A percentile compares a stretch with the other conserved stretches of the same genome.
Conservation (phyloP, 2,113 vertebrate species). For the Halcyon senegalensis region DNA sequence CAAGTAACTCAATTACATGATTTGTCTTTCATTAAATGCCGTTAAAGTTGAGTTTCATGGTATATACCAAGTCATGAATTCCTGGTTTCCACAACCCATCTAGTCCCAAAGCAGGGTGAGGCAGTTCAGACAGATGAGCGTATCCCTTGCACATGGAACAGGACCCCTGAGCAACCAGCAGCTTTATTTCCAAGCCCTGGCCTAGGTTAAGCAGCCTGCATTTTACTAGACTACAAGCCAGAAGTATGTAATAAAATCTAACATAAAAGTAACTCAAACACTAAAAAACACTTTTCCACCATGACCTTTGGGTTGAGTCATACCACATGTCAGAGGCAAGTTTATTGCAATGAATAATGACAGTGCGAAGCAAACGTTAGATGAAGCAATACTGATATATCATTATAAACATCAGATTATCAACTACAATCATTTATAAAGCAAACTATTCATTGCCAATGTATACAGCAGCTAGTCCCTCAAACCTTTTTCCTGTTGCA, state of each 20-base stretch:
- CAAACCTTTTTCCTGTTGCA: neutral
- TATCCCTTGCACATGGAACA: neutral
- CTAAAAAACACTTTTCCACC: neutral
- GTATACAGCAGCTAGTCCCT: neutral
- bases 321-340: neutral
- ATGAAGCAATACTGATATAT: neutral
- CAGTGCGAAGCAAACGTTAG: neutral
- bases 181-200: neutral
- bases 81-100: neutral
- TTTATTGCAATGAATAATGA: neutral
- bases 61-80: neutral
- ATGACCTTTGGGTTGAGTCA: conserved; percentile 20
- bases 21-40: neutral
- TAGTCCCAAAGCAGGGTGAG: neutral
- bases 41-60: neutral
- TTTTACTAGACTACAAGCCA: neutral
- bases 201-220: neutral
- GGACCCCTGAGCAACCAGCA: neutral
- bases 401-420: neutral
- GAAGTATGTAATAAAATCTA: neutral
- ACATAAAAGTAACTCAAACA: neutral
- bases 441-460: neutral
- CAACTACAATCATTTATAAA: neutral
- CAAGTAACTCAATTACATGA: neutral
- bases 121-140: neutral